A percentile compares a stretch with the other conserved stretches of the same genome.
Evolutionary conservation across 2,113 vertebrate species (phyloP).

Genomic region (Hymenochirus boettgeri): DNA sequence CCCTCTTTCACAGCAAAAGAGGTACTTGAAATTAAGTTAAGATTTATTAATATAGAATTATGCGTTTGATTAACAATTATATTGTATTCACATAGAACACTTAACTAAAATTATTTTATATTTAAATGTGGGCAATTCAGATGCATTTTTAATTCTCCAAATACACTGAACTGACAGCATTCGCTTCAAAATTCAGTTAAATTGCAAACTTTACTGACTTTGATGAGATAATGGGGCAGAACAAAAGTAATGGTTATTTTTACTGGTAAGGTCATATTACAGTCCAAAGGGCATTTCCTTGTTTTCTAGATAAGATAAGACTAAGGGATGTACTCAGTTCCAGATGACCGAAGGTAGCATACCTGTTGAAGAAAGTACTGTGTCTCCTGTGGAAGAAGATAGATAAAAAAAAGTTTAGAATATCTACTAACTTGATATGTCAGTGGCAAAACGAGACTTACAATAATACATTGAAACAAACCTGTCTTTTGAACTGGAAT

Average conservation of each 20-base stretch:
- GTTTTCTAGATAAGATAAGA: slow-evolving; percentile 69
- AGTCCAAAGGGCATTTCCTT: slow-evolving; percentile 68
- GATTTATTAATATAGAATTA: too few species aligned
- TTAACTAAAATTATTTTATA: background rate
- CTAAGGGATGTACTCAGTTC: slow-evolving; percentile 70
- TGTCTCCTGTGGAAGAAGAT: too few species aligned
- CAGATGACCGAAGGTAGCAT: slow-evolving; percentile 65
- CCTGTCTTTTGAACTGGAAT: background rate
- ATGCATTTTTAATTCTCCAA: too few species aligned
- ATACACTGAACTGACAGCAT: too few species aligned
- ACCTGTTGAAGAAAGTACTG: slow-evolving; percentile 56
- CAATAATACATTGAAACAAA: background rate
- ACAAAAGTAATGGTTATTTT: slow-evolving; percentile 51
- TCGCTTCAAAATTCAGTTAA: too few species aligned
- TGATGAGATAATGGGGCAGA: slow-evolving; percentile 58
- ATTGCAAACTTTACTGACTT: slow-evolving; percentile 43
- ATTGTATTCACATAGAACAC: background rate
- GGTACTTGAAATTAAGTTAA: too few species aligned
- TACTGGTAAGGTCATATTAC: slow-evolving; percentile 76
- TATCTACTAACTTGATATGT: slow-evolving; percentile 41
- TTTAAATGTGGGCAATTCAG: too few species aligned
- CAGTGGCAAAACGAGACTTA: background rate
- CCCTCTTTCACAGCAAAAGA: too few species aligned
- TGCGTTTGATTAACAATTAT: background rate
- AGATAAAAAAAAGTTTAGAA: slow-evolving; percentile 59